Base-by-base conservation (phyloP, 2,888 invertebrate genomes). In the Anagyrus pseudococci region DNA sequence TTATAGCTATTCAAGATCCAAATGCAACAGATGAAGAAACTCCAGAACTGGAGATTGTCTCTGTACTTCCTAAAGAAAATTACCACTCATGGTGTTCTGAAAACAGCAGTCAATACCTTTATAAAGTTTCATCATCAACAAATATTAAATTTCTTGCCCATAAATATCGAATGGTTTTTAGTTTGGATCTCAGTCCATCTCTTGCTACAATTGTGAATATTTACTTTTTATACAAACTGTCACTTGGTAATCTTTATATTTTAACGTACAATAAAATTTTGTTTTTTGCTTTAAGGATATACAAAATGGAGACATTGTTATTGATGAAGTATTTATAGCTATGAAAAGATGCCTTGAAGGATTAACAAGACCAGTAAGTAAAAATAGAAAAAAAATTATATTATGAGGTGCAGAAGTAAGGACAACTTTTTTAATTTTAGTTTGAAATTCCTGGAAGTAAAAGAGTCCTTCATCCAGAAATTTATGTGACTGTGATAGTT, bases 121-220 rank as follows among this genome's bases (percentile, higher is more conserved):
- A 85, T 77, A 79, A 82, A 69, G 82, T 89, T 60, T 84, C 85
- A 20, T 82, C 84, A 41, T 77, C 84, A 26, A 87, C 89, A 46
- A 82, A 84, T 66, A 82, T 91, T 37, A 86, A 87, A 70, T 91
- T 90, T 78, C 80, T 92, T 43, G 87, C 91, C 20, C 85, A 87
- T 69, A 84, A 85, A 65, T 92, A 92, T 77, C 83, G 89, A 67
- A 85, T 91, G 69, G 90, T 89, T 49, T 90, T 89, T 75, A 88
- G 91, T 70, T 82, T 93, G 63, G 92, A 93, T 79, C 84, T 92
- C 77, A 91, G 91, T 76, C 91, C 92, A 10, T 92, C 92, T 1
- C 84, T 88, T 62, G 87, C 89, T 50, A 86, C 88, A 63, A 88
- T 90, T 67, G 90, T 89, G 79, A 83, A 85, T 67, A 47, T 25